These are phyloP conservation scores for Oryzias celebensis DNA, from an alignment of 2,113 vertebrate species.

Conservation along the genomic window DNA sequence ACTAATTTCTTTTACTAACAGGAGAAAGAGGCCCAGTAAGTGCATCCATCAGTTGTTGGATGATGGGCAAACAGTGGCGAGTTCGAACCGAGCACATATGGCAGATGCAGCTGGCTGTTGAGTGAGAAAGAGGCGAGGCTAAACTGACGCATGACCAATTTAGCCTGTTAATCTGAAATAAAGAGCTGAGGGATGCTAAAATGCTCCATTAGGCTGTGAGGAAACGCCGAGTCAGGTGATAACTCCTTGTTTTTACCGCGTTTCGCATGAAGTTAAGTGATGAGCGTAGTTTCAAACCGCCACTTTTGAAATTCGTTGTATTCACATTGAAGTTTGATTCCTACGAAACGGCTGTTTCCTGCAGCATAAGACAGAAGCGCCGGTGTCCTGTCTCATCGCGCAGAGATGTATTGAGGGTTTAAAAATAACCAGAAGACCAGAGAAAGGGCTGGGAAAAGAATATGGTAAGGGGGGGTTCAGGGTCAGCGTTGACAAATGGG, in stretches of 20 bases:
- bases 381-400: background rate
- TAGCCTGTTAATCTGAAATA: slow-evolving; percentile 11
- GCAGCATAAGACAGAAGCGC: slow-evolving; percentile 17
- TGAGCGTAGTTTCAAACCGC: background rate
- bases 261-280: slow-evolving; percentile 5
- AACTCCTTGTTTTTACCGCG: background rate
- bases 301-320: background rate
- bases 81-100: slow-evolving; percentile 9
- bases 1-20: too few species aligned
- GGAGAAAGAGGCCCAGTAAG: background rate
- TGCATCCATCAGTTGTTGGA: background rate
- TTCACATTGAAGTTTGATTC: slow-evolving; percentile 6
- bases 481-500: slow-evolving; percentile 80
- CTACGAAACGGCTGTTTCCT: slow-evolving; percentile 5
- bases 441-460: slow-evolving; percentile 27
- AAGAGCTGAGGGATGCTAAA: slow-evolving; percentile 12
- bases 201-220: slow-evolving; percentile 15
- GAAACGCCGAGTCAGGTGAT: slow-evolving; percentile 16
- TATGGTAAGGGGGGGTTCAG: slow-evolving; percentile 57
- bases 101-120: slow-evolving; percentile 9
- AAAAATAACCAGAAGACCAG: slow-evolving; percentile 66
- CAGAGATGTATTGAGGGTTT: slow-evolving; percentile 43
- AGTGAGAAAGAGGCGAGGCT: slow-evolving; percentile 2
- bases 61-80: slow-evolving; percentile 1
- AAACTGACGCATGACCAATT: slow-evolving; percentile 10